Conservation (phyloP, 2,113 vertebrate genomes). For the cat (Felis catus) region F.catus_Fca126_mat1.0 CM031420.1:155507001-155507500, state of each 20-base stretch:
- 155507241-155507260: neutral
- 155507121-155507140: neutral
- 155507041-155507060: neutral
- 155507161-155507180: neutral
- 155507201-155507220: neutral
- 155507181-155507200: neutral
- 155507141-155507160: neutral
- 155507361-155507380: neutral
- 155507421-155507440: neutral
- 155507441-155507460: neutral
- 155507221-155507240: neutral
- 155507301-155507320: neutral
- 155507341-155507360: too few relatives aligned
- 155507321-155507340: constrained; percentile 1
- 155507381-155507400: neutral
- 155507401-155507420: neutral
- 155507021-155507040: neutral
- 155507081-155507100: neutral
- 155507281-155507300: neutral
- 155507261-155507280: neutral
- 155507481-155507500: neutral
- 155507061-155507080: neutral
- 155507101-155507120: neutral
- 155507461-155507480: neutral
- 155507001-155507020: neutral